These are phyloP conservation scores for Bombus balteatus DNA, from an alignment of 1,140 invertebrate genomes.

Conservation along the genomic window DNA sequence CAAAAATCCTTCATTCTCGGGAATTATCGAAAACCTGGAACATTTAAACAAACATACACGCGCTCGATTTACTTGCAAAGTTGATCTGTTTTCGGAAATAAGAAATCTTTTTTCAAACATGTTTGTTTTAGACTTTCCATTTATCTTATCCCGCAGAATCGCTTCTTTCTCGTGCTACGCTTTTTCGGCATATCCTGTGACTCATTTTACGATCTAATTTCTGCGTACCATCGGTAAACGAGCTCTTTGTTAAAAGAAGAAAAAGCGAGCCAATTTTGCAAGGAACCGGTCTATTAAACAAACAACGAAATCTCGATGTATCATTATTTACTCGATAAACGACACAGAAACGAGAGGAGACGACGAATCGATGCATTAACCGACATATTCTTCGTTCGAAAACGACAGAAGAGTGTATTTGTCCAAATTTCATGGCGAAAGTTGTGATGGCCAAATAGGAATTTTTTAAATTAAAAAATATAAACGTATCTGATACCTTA, in stretches of 20 bases:
- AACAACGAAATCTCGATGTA: not conserved
- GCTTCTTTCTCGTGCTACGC: too few relatives aligned
- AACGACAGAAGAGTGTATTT: too few relatives aligned
- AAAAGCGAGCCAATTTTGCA: not conserved
- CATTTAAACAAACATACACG: too few relatives aligned
- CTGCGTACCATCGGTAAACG: not conserved
- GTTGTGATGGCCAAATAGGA: accelerated
- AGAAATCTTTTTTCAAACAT: not conserved
- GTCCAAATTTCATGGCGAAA: too few relatives aligned
- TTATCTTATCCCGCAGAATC: not conserved
- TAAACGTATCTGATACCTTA: too few relatives aligned
- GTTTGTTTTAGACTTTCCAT: not conserved
- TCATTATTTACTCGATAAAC: not conserved
- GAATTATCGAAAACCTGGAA: too few relatives aligned
- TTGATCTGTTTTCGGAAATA: not conserved
- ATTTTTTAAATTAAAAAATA: too few relatives aligned
- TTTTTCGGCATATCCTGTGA: not conserved
- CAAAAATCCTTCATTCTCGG: too few relatives aligned
- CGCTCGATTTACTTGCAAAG: not conserved
- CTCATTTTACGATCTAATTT: not conserved
- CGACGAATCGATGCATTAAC: too few relatives aligned
- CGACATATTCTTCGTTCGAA: too few relatives aligned
- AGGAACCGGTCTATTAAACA: too few relatives aligned
- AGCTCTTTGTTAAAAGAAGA: not conserved
- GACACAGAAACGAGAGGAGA: not conserved